These are phyloP conservation scores for Cottus gobio DNA, from an alignment of 2,113 vertebrate species.

Conservation along the genomic window DNA sequence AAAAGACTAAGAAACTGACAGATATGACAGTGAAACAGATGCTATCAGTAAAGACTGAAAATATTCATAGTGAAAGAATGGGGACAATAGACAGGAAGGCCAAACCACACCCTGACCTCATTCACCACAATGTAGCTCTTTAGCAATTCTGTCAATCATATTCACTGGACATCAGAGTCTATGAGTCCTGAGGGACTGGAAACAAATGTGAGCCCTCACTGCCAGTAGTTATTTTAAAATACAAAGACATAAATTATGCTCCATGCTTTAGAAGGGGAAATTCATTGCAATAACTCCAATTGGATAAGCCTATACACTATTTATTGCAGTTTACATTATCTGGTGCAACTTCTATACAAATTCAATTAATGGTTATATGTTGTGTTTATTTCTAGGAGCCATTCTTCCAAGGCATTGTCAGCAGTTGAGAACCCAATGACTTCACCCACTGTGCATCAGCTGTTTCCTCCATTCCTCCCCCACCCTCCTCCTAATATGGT, in stretches of 20 bases:
- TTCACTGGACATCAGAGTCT: slow-evolving; percentile 58
- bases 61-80: slow-evolving; percentile 74
- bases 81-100: slow-evolving; percentile 71
- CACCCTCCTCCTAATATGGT: slow-evolving; percentile 72
- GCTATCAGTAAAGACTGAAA: slow-evolving; percentile 42
- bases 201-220: slow-evolving; percentile 29
- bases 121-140: slow-evolving; percentile 61
- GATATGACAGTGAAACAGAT: slow-evolving; percentile 32
- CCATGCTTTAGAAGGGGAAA: not conserved
- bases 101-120: slow-evolving; percentile 75
- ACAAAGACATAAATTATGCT: not conserved
- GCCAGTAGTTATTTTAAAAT: slow-evolving; percentile 21
- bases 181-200: slow-evolving; percentile 50
- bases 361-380: not conserved
- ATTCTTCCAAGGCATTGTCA: slow-evolving; percentile 10
- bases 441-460: slow-evolving; percentile 76
- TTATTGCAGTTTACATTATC: not conserved
- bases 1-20: not conserved
- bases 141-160: slow-evolving; percentile 73
- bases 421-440: slow-evolving; percentile 56
- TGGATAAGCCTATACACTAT: not conserved
- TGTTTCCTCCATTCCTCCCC: slow-evolving; percentile 76
- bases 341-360: slow-evolving; percentile 3
- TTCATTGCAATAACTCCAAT: not conserved
- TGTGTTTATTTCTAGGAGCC: not conserved